phyloP scores from a whole-genome alignment of 1,140 invertebrate species.

The Dendroctonus ponderosae region DNA sequence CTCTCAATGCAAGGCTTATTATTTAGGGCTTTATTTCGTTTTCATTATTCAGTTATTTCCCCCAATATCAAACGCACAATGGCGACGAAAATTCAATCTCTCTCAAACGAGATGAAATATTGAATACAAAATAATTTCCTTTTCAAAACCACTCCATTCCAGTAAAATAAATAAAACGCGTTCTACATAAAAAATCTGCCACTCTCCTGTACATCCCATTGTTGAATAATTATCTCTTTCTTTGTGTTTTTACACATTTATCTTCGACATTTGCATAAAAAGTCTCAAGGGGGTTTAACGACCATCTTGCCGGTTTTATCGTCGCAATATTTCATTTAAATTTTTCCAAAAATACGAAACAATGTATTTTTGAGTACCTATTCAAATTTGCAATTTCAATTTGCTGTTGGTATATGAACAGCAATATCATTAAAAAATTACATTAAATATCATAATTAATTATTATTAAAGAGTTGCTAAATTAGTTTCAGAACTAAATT shows the following conservation, averaged over 20 bases:
- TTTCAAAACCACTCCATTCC: not conserved
- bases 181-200: slow-evolving; percentile 4
- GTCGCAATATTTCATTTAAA: slow-evolving; percentile 10
- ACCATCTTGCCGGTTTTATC: slow-evolving; percentile 1
- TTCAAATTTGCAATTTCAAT: no score
- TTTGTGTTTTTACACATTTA: slow-evolving; percentile 14
- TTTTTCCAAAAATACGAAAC: not conserved
- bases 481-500: no score
- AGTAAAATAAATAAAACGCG: slow-evolving; percentile 4
- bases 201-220: not conserved
- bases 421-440: no score
- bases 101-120: slow-evolving; percentile 16
- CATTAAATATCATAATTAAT: no score
- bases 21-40: slow-evolving; percentile 20
- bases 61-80: slow-evolving; percentile 21
- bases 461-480: no score
- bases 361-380: not conserved
- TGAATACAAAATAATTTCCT: slow-evolving; percentile 14
- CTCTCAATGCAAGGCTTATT: slow-evolving; percentile 5
- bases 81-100: slow-evolving; percentile 16
- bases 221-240: slow-evolving; percentile 9
- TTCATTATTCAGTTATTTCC: slow-evolving; percentile 21
- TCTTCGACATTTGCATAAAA: slow-evolving; percentile 14
- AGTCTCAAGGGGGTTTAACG: slow-evolving; percentile 7
- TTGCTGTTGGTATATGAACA: no score